Conservation (phyloP, 2,113 vertebrate species). For the Chloropsis hardwickii region DNA sequence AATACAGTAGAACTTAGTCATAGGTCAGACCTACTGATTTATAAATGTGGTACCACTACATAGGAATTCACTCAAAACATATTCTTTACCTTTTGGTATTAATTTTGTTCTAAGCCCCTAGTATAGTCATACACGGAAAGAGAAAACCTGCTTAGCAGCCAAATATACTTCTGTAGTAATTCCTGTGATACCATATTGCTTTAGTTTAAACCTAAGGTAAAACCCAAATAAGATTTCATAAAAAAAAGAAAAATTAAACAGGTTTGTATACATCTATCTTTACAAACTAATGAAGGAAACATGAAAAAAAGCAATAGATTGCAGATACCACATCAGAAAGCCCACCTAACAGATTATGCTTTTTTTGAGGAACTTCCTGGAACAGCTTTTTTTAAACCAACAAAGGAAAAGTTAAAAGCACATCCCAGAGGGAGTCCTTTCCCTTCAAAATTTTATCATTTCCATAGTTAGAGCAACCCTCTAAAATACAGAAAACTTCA, state of each 20-base stretch:
- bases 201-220: not conserved
- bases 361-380: not conserved
- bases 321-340: not conserved
- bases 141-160: not conserved
- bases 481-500: not conserved
- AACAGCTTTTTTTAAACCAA: not conserved
- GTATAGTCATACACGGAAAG: not conserved
- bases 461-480: not conserved
- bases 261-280: not conserved
- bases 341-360: not conserved
- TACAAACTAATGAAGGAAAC: not conserved
- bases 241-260: not conserved
- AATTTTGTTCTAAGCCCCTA: not conserved
- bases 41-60: not conserved
- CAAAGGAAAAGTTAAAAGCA: not conserved
- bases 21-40: not conserved
- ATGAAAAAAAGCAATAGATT: not conserved
- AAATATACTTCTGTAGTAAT: not conserved
- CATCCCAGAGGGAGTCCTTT: not conserved
- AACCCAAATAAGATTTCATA: not conserved
- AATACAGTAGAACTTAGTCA: not conserved
- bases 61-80: not conserved
- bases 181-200: not conserved
- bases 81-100: not conserved
- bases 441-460: not conserved